A percentile compares a stretch with the other conserved stretches of the same genome.
phyloP scores from a whole-genome alignment of 1,140 invertebrate genomes.

The Papilio polytes region DNA sequence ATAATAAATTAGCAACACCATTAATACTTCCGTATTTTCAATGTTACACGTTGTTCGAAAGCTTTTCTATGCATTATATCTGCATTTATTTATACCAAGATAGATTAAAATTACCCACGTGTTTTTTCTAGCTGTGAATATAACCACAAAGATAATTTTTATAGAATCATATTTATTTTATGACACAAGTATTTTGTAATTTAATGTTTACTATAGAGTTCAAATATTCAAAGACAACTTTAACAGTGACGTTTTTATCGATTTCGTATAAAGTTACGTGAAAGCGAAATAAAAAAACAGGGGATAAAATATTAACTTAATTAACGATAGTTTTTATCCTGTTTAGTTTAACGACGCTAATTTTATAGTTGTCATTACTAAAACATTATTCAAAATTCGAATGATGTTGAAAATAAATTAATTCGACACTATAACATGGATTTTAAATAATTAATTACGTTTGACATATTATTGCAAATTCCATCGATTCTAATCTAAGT shows the following conservation, averaged over 20 bases:
- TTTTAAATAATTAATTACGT: constrained; percentile 67
- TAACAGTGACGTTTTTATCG: neutral
- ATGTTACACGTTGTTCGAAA: constrained; percentile 29
- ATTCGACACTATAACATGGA: constrained; percentile 55
- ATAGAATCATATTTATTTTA: neutral
- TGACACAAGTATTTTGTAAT: neutral
- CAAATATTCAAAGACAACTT: neutral
- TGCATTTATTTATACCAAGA: constrained; percentile 35
- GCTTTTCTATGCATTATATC: constrained; percentile 30
- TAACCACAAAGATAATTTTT: neutral
- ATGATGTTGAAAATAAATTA: constrained; percentile 29
- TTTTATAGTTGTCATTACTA: constrained; percentile 34
- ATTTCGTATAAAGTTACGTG: neutral
- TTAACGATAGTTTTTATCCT: neutral
- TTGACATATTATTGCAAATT: constrained; percentile 78
- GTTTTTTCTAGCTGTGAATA: constrained; percentile 25
- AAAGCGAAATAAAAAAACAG: too few species aligned
- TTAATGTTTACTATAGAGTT: neutral
- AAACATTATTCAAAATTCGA: constrained; percentile 43
- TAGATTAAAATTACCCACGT: neutral
- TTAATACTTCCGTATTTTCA: constrained; percentile 32
- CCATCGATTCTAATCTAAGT: constrained; percentile 64
- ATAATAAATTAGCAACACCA: constrained; percentile 37
- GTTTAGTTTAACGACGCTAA: neutral
- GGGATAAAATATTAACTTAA: neutral